These are phyloP conservation scores for Hemibagrus guttatus DNA, from an alignment of 2,797 vertebrate genomes.

Conservation along the genomic window DNA sequence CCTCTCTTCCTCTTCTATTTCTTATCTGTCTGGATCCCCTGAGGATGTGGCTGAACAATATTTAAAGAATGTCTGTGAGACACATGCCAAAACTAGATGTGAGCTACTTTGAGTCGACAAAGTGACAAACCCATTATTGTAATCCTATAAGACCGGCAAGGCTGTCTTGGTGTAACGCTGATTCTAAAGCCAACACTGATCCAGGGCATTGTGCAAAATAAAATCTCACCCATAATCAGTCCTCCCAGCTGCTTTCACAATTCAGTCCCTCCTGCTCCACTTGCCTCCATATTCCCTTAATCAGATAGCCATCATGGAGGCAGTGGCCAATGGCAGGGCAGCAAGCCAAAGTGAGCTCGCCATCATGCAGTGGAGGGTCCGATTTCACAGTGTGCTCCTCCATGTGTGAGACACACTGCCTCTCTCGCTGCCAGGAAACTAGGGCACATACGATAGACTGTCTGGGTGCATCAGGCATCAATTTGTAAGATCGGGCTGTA, in stretches of 20 bases:
- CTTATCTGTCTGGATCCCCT: constrained; percentile 23
- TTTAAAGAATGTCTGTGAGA: constrained; percentile 34
- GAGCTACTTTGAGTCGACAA: constrained; percentile 23
- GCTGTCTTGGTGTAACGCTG: not conserved
- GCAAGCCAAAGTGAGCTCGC: constrained; percentile 31
- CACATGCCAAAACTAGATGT: constrained; percentile 26
- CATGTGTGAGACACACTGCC: constrained; percentile 35
- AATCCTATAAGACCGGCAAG: not conserved
- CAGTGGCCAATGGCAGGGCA: constrained; percentile 21
- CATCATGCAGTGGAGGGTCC: constrained; percentile 37
- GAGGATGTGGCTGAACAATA: not conserved
- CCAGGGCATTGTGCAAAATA: not conserved
- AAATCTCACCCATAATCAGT: constrained; percentile 1
- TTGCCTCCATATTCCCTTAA: constrained; percentile 22
- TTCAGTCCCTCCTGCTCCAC: constrained; percentile 3
- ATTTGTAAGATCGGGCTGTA: constrained; percentile 39
- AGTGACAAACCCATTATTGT: constrained; percentile 4
- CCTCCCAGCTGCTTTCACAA: not conserved
- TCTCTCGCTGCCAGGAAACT: constrained; percentile 39
- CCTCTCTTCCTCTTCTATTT: not conserved
- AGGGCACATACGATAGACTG: constrained; percentile 38
- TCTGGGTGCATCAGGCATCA: constrained; percentile 39
- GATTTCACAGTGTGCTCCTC: constrained; percentile 44
- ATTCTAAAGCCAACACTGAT: not conserved
- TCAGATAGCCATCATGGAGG: constrained; percentile 27